Evolutionary conservation across 2,888 invertebrate species (phyloP).

Genomic region (Philhelius pedissequus): DNA sequence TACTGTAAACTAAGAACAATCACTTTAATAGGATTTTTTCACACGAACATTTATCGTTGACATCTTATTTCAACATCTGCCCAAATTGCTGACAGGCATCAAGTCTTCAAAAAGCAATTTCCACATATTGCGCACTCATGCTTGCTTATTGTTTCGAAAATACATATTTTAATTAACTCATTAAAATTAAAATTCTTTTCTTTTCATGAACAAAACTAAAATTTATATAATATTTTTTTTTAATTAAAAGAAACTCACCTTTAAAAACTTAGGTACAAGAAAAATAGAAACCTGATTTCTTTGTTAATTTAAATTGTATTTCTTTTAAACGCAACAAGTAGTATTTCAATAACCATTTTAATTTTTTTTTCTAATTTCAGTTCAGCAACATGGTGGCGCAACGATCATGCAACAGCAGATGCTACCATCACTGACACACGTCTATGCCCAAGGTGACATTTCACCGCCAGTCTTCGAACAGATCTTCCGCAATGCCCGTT

Average conservation of each 20-base stretch:
- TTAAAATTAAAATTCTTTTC: background rate
- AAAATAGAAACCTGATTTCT: background rate
- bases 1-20: no score
- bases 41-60: no score
- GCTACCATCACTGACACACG: conserved; percentile 78
- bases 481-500: conserved; percentile 95
- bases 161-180: background rate
- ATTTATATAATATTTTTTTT: background rate
- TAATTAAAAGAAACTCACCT: background rate
- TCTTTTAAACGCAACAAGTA: background rate
- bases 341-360: conserved; percentile 13
- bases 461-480: conserved; percentile 97
- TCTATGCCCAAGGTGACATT: conserved; percentile 86
- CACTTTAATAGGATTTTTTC: no score
- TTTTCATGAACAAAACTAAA: background rate
- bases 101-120: no score
- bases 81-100: no score
- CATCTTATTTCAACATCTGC: no score
- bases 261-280: background rate
- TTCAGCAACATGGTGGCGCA: conserved; percentile 74
- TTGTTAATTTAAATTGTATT: background rate
- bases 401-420: conserved; percentile 75
- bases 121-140: no score
- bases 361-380: conserved; percentile 71
- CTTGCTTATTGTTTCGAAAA: no score